Conservation (phyloP, 2,113 vertebrate genomes). For the Microtus ochrogaster region DNA sequence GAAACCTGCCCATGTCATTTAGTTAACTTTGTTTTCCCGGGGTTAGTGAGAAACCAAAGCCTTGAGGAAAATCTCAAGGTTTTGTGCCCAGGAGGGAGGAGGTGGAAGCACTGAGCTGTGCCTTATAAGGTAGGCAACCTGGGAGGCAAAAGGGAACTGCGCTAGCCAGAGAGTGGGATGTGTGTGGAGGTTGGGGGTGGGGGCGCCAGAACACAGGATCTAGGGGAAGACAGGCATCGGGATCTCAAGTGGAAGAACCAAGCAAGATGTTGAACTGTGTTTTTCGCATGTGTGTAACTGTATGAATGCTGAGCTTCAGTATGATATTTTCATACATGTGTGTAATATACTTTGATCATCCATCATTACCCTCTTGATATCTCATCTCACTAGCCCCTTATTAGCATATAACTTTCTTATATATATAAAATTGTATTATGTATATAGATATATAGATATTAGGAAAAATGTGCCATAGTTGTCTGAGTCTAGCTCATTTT, state of each 20-base stretch:
- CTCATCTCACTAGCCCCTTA: neutral
- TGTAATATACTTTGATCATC: neutral
- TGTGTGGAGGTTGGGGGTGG: too few relatives aligned
- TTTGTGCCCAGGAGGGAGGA: neutral
- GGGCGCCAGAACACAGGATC: neutral
- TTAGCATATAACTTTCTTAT: neutral
- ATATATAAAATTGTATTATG: too few relatives aligned
- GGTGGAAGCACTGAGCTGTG: neutral
- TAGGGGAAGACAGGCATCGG: neutral
- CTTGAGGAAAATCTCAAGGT: neutral
- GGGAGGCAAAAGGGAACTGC: neutral
- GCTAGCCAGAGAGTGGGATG: neutral
- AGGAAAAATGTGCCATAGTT: neutral
- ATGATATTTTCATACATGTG: neutral
- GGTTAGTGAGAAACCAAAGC: constrained; percentile 2
- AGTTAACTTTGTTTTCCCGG: constrained; percentile 24
- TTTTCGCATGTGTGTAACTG: neutral
- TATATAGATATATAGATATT: neutral
- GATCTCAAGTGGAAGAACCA: neutral
- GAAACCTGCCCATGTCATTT: neutral
- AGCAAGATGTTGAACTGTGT: neutral
- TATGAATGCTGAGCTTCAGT: neutral
- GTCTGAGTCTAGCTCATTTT: neutral
- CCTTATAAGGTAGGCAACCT: neutral
- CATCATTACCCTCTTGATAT: neutral